Evolutionary conservation across 2,888 invertebrate genomes (phyloP).

Genomic region (Ophraella communa): DNA sequence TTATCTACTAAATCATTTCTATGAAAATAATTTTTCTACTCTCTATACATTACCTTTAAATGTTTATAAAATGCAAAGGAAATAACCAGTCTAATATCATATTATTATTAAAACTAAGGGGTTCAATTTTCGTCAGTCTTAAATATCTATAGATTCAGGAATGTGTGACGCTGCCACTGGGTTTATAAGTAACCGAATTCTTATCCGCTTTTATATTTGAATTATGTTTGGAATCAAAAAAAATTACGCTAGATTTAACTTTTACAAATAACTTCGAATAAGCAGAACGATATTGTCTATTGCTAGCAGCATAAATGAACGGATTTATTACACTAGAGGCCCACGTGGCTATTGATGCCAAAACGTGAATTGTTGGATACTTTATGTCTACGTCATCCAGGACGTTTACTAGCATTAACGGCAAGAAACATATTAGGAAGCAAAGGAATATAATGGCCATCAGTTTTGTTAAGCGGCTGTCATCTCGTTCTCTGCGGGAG

Average conservation of each 20-base stretch:
- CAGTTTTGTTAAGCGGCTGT: slow-evolving; percentile 80
- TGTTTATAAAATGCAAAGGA: not conserved
- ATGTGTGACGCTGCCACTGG: slow-evolving; percentile 31
- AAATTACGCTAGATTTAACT: slow-evolving; percentile 52
- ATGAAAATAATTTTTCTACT: not conserved
- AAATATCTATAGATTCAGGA: slow-evolving; percentile 20
- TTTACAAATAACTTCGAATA: slow-evolving; percentile 64
- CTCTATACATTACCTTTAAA: not conserved
- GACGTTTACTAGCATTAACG: slow-evolving; percentile 87
- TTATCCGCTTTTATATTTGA: slow-evolving; percentile 48
- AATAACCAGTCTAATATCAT: not conserved
- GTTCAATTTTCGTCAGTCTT: not conserved
- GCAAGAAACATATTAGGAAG: slow-evolving; percentile 85
- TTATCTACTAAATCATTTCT: not conserved
- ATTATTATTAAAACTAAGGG: not conserved
- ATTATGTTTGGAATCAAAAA: slow-evolving; percentile 50
- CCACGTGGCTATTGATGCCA: slow-evolving; percentile 88
- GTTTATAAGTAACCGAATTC: slow-evolving; percentile 45
- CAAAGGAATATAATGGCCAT: slow-evolving; percentile 89
- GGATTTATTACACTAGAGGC: slow-evolving; percentile 90
- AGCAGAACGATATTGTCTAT: slow-evolving; percentile 77
- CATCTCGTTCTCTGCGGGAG: slow-evolving; percentile 67
- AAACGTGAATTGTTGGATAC: slow-evolving; percentile 78
- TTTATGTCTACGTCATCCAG: slow-evolving; percentile 75
- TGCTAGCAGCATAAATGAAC: slow-evolving; percentile 88